These are phyloP conservation scores for Noctilio leporinus DNA, from an alignment of 2,113 vertebrate species.

Conservation along the genomic window DNA sequence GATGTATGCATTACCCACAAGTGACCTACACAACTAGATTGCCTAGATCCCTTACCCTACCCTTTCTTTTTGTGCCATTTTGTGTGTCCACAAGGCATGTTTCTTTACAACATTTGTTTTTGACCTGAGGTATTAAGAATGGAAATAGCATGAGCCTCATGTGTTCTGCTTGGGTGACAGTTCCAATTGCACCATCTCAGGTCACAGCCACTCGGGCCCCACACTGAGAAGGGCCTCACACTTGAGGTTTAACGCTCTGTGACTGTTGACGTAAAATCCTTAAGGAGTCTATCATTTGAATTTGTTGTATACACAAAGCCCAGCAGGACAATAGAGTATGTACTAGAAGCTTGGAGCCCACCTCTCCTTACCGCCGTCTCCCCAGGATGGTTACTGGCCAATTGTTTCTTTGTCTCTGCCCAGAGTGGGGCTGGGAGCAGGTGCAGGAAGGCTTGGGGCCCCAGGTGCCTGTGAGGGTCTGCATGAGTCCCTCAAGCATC, in stretches of 20 bases:
- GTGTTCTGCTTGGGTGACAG: background rate
- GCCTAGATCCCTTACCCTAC: background rate
- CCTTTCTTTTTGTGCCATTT: background rate
- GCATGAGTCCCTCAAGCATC: too few species aligned
- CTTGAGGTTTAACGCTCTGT: background rate
- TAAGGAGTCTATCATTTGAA: background rate
- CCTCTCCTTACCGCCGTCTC: background rate
- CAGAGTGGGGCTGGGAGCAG: background rate
- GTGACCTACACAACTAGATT: background rate
- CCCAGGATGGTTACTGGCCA: background rate
- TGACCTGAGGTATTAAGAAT: background rate
- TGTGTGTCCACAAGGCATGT: background rate
- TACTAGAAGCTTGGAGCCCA: background rate
- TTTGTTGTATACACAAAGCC: background rate
- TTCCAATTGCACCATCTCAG: background rate
- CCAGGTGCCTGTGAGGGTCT: background rate
- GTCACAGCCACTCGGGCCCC: background rate
- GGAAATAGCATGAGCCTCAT: background rate
- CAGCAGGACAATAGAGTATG: too few species aligned
- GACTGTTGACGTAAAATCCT: background rate
- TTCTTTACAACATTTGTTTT: background rate
- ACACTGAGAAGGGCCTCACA: background rate
- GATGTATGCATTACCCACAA: fast-evolving
- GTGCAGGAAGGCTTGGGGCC: background rate
- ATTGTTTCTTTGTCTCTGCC: background rate